These are phyloP conservation scores for Lacanobia wlatinum DNA, from an alignment of 2,888 invertebrate species.

Conservation along the genomic window DNA sequence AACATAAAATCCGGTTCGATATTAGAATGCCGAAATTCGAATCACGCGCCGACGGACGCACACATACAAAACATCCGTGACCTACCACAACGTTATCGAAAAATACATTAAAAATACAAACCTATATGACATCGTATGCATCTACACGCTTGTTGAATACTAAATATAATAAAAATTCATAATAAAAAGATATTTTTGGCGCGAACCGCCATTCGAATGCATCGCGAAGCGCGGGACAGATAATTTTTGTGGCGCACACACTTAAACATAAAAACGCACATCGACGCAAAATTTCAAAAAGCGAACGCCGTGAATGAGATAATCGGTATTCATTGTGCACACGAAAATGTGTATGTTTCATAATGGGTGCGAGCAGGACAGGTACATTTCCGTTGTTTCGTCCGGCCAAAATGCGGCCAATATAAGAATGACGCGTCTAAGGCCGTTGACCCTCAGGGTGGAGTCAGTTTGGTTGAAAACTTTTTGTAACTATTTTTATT, in stretches of 20 bases:
- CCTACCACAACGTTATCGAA: constrained; percentile 82
- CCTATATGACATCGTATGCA: constrained; percentile 67
- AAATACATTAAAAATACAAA: constrained; percentile 73
- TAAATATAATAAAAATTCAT: constrained; percentile 80
- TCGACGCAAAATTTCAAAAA: constrained; percentile 83
- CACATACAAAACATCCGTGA: constrained; percentile 72
- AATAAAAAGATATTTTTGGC: constrained; percentile 79
- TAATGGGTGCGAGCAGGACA: constrained; percentile 78
- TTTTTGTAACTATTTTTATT: constrained; percentile 65
- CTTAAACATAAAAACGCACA: constrained; percentile 75
- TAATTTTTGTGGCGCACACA: constrained; percentile 86
- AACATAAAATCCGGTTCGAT: constrained; percentile 75
- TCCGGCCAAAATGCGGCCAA: constrained; percentile 88
- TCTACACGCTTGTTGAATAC: constrained; percentile 71
- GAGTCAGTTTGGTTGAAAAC: constrained; percentile 69
- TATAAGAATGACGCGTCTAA: constrained; percentile 90
- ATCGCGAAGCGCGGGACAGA: constrained; percentile 79
- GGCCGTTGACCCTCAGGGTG: constrained; percentile 84
- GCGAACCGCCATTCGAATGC: constrained; percentile 80
- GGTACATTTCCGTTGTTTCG: constrained; percentile 81
- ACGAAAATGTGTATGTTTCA: constrained; percentile 82
- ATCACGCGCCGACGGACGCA: constrained; percentile 73
- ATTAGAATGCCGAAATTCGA: constrained; percentile 84
- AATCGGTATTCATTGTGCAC: constrained; percentile 89
- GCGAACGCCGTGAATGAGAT: constrained; percentile 83